Evolutionary conservation across 2,113 vertebrate species (phyloP).

Genomic region (Ctenodactylus gundi): DNA sequence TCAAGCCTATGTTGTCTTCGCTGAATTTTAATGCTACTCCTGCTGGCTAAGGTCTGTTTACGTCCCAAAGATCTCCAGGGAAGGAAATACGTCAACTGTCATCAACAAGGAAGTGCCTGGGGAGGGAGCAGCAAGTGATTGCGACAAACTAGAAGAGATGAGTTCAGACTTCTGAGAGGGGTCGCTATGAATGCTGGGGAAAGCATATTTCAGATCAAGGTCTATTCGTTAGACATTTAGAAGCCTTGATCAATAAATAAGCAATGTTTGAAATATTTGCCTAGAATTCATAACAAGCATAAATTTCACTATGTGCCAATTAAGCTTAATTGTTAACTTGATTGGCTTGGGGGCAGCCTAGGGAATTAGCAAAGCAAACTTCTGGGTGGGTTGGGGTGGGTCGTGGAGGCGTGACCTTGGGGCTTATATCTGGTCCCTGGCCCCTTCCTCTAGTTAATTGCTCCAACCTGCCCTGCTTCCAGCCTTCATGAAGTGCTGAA

Average conservation of each 20-base stretch:
- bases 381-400: not conserved
- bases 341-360: not conserved
- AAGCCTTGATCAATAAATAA: constrained; percentile 7
- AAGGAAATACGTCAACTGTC: not conserved
- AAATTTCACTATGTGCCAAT: not conserved
- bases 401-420: not conserved
- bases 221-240: not conserved
- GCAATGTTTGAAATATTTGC: not conserved
- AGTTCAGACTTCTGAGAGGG: not conserved
- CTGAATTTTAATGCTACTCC: constrained; percentile 5
- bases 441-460: not conserved
- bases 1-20: not conserved
- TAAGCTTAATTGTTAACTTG: not conserved
- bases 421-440: not conserved
- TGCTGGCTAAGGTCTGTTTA: not conserved
- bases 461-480: not conserved
- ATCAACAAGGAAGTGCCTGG: not conserved
- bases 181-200: not conserved
- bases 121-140: not conserved
- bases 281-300: not conserved
- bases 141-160: not conserved
- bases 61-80: not conserved
- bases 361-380: not conserved
- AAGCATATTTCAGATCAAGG: not conserved
- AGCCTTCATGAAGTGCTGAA: not conserved